Conservation (phyloP, 2,113 vertebrate species). For the Kryptolebias marmoratus region DNA sequence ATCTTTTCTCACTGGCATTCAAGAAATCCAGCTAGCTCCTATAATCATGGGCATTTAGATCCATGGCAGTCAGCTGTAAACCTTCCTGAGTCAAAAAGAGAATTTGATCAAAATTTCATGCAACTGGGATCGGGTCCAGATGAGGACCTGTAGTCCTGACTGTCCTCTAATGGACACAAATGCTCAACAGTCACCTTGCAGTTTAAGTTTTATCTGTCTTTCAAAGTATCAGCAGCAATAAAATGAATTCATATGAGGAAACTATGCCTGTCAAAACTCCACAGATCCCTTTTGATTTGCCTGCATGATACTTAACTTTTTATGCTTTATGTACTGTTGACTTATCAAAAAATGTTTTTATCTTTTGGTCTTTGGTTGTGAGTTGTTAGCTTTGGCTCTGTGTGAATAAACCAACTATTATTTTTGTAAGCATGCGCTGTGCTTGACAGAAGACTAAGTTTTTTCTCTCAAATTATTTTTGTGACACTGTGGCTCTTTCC, state of each 20-base stretch:
- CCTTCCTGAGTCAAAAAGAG: not conserved
- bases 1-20: too few relatives aligned
- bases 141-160: slow-evolving; percentile 26
- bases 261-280: not conserved
- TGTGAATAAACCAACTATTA: too few relatives aligned
- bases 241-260: not conserved
- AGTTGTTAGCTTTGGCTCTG: not conserved
- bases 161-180: not conserved
- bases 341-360: not conserved
- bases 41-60: not conserved
- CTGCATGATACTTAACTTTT: not conserved
- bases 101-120: not conserved
- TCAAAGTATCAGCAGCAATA: not conserved
- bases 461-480: slow-evolving; percentile 19
- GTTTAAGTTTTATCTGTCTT: slow-evolving; percentile 3
- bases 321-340: not conserved
- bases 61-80: not conserved
- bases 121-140: not conserved
- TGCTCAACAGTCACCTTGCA: not conserved
- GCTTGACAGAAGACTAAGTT: slow-evolving; percentile 1
- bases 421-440: not conserved
- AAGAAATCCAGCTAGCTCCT: not conserved
- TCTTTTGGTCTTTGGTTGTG: not conserved
- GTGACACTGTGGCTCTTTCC: slow-evolving; percentile 16
- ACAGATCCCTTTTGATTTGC: not conserved